Conservation (phyloP, 1,140 invertebrate genomes). For the Euura saliciscinereae region DNA sequence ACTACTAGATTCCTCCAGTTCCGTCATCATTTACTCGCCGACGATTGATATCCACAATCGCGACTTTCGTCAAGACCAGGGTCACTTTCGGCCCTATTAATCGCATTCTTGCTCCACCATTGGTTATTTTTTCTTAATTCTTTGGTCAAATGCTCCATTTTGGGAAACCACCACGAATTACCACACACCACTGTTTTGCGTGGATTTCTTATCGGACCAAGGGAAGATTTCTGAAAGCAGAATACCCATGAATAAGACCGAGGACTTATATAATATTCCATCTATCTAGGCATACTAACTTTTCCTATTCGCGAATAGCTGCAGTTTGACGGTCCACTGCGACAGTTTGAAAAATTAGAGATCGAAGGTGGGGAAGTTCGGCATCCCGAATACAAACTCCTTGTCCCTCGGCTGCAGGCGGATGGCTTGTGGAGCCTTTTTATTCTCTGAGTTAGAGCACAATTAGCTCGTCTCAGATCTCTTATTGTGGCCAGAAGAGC, state of each 20-base stretch:
- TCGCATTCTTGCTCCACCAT: constrained; percentile 25
- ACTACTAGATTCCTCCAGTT: neutral
- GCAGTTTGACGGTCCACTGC: neutral
- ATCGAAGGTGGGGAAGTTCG: neutral
- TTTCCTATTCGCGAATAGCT: neutral
- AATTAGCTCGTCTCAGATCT: constrained; percentile 33
- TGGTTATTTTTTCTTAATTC: constrained; percentile 31
- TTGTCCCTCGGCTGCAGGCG: neutral
- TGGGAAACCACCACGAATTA: constrained; percentile 35
- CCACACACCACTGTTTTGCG: constrained; percentile 20
- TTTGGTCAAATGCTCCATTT: constrained; percentile 37
- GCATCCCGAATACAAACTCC: neutral
- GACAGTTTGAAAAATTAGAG: neutral
- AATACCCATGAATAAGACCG: neutral
- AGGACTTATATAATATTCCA: too few species aligned
- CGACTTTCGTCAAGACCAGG: constrained; percentile 33
- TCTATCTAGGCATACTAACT: neutral
- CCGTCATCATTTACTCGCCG: constrained; percentile 39
- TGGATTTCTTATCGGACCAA: constrained; percentile 16
- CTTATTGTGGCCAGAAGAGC: constrained; percentile 32
- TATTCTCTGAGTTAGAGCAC: constrained; percentile 9
- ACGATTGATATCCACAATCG: constrained; percentile 47
- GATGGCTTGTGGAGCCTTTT: constrained; percentile 2
- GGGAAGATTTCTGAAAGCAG: constrained; percentile 28
- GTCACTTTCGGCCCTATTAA: constrained; percentile 24